Evolutionary conservation across 2,113 vertebrate species (phyloP).

Genomic region (Charadrius vociferus): DNA sequence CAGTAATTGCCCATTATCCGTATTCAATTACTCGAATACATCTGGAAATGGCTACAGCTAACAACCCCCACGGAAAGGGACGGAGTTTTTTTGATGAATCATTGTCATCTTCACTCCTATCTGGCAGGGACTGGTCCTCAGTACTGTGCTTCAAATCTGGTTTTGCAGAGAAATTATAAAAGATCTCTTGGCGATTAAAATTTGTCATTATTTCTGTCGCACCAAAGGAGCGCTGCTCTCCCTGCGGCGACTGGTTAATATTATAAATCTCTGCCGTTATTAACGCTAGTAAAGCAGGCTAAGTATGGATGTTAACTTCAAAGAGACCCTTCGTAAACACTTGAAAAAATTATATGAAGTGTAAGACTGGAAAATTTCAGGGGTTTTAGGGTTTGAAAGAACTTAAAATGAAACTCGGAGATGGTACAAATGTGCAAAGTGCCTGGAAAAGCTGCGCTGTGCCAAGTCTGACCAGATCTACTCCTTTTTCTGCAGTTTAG

Average conservation of each 20-base stretch:
- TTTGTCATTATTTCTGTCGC: not conserved
- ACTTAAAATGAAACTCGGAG: not conserved
- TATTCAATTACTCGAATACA: conserved; percentile 59
- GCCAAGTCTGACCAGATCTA: not conserved
- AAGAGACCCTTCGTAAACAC: not conserved
- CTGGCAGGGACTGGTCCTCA: not conserved
- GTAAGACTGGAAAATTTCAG: not conserved
- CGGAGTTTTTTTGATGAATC: conserved; percentile 25
- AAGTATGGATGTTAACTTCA: not conserved
- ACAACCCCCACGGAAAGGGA: not conserved
- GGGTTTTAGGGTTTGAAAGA: conserved; percentile 2
- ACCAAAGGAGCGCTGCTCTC: not conserved
- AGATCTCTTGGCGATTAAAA: not conserved
- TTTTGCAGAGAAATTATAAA: not conserved
- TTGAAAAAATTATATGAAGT: not conserved
- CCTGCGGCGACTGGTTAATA: not conserved
- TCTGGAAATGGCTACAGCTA: conserved; percentile 44
- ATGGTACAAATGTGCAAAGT: not conserved
- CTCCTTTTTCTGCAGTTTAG: not conserved
- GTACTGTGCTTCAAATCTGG: not conserved
- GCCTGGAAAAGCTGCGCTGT: not conserved
- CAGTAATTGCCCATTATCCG: conserved; percentile 63
- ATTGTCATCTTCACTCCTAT: not conserved
- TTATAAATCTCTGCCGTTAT: not conserved
- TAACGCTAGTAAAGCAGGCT: not conserved